Percentiles rank a stretch among this genome's conserved stretches.
Evolutionary conservation across 2,797 vertebrate species (phyloP).

Genomic region (Myotis pilosus): DNA sequence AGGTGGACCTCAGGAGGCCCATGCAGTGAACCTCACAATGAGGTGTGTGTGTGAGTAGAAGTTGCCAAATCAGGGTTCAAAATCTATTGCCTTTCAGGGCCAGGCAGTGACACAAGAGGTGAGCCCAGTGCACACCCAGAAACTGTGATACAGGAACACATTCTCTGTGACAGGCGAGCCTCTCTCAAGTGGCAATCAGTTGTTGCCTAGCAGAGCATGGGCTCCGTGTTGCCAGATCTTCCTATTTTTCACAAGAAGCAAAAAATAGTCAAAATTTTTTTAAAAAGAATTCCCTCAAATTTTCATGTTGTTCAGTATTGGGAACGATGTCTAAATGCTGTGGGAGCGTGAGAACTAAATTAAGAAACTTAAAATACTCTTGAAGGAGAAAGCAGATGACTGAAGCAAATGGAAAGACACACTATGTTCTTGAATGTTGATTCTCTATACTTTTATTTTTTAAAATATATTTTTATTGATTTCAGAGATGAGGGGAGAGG

Average conservation of each 20-base stretch:
- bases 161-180: background rate
- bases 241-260: slow-evolving; percentile 20
- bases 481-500: no score
- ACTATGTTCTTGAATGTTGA: background rate
- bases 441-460: background rate
- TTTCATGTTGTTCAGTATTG: slow-evolving; percentile 25
- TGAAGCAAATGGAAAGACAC: background rate
- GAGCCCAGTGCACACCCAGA: background rate
- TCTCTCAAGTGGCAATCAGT: background rate
- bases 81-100: background rate
- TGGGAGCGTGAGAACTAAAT: background rate
- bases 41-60: accelerated
- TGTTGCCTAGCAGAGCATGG: background rate
- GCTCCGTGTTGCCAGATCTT: background rate
- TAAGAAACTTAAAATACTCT: slow-evolving; percentile 21
- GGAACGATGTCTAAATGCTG: background rate
- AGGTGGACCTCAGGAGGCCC: accelerated
- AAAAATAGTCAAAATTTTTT: background rate
- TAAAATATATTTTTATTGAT: no score
- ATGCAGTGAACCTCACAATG: accelerated
- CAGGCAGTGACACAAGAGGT: background rate
- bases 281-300: background rate
- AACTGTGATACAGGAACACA: background rate
- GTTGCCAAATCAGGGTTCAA: background rate
- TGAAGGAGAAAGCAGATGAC: background rate